These are phyloP conservation scores for Alca torda DNA, from an alignment of 2,797 vertebrate species.

Conservation along the genomic window DNA sequence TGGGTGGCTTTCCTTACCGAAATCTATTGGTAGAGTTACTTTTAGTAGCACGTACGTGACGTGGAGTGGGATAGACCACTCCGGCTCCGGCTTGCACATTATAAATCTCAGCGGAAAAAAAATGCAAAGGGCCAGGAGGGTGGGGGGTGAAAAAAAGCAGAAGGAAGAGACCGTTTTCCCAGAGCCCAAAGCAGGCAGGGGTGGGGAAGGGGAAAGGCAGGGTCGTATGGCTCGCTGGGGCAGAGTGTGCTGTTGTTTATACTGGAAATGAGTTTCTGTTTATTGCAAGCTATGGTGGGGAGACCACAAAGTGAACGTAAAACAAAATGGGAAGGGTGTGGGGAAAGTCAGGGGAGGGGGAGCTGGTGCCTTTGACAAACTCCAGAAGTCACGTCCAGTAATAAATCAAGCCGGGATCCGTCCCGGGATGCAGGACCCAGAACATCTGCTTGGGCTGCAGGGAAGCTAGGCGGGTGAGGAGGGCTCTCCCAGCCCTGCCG, in stretches of 20 bases:
- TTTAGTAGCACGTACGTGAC: neutral
- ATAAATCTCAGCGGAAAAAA: constrained; percentile 19
- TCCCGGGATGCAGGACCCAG: constrained; percentile 24
- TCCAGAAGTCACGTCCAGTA: constrained; percentile 65
- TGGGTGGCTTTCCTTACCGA: neutral
- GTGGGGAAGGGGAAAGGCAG: neutral
- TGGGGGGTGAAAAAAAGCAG: neutral
- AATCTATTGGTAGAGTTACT: neutral
- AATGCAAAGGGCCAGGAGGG: neutral
- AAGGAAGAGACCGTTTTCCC: constrained; percentile 15
- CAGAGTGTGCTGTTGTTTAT: constrained; percentile 38
- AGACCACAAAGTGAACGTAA: constrained; percentile 48
- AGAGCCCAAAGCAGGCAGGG: neutral
- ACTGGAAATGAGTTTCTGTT: constrained; percentile 59
- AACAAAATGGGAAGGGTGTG: constrained; percentile 59
- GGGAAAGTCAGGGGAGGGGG: constrained; percentile 39
- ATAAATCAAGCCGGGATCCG: constrained; percentile 50
- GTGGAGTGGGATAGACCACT: constrained; percentile 1
- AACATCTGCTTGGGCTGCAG: constrained; percentile 59
- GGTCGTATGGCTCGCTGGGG: neutral
- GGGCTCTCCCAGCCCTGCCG: neutral
- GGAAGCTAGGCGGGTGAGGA: neutral
- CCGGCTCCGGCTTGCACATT: neutral
- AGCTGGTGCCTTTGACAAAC: constrained; percentile 54
- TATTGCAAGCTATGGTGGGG: constrained; percentile 50